A percentile compares a stretch with the other conserved stretches of the same genome.
Evolutionary conservation across 2,797 vertebrate genomes (phyloP).

Genomic region (Malacoraja senta): DNA sequence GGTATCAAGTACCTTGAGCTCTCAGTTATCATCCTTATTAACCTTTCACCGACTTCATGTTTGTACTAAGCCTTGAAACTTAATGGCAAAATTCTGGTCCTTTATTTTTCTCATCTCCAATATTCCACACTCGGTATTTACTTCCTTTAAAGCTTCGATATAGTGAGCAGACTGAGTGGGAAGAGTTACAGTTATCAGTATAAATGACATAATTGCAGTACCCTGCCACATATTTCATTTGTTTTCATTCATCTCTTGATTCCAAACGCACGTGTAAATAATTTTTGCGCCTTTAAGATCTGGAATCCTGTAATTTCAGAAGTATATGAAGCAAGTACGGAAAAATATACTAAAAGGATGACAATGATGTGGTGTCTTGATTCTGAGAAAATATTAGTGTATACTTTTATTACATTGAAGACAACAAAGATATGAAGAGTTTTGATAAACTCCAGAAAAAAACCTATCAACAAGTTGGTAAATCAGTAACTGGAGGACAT

Average conservation of each 20-base stretch:
- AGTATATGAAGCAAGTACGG: not conserved
- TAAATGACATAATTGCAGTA: not conserved
- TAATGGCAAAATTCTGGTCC: not conserved
- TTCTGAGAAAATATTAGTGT: not conserved
- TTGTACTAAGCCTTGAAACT: not conserved
- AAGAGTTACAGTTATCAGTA: not conserved
- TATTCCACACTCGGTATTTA: not conserved
- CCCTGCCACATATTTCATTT: not conserved
- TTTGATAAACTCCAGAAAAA: not conserved
- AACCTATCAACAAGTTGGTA: not conserved
- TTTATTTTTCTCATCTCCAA: not conserved
- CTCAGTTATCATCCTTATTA: not conserved
- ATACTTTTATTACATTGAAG: not conserved
- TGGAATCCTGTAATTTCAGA: no score
- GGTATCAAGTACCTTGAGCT: not conserved
- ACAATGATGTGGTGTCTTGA: not conserved
- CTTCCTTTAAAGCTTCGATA: not conserved
- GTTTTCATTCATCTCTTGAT: not conserved
- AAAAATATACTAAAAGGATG: not conserved
- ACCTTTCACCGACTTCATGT: conserved; percentile 2
- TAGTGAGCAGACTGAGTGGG: not conserved
- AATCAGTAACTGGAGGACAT: not conserved
- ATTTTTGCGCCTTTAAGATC: not conserved
- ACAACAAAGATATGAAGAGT: not conserved
- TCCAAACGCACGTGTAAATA: not conserved